Percentiles rank a stretch among this genome's conserved stretches.
Conservation (phyloP, 2,888 invertebrate genomes). For the Leucophenga montana region DNA sequence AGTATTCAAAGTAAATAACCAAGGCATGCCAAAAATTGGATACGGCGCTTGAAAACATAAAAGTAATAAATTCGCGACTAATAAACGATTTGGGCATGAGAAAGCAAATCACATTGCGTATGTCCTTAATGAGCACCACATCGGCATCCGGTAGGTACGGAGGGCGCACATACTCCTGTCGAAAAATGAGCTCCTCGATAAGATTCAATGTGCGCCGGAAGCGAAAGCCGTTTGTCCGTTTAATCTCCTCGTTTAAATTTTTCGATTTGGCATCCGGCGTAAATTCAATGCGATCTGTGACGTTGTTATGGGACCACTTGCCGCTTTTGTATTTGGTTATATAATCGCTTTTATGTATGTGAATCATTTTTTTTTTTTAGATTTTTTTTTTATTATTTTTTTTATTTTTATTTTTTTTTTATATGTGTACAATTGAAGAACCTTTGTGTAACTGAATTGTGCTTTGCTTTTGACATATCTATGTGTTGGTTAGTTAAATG, state of each 20-base stretch:
- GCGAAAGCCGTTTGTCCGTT: slow-evolving; percentile 46
- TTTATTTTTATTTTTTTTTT: too few relatives aligned
- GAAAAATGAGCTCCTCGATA: slow-evolving; percentile 59
- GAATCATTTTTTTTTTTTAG: not conserved
- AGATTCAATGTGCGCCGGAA: slow-evolving; percentile 56
- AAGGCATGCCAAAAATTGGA: slow-evolving; percentile 59
- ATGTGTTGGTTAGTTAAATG: too few relatives aligned
- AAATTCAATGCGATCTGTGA: slow-evolving; percentile 43
- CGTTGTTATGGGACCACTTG: slow-evolving; percentile 54
- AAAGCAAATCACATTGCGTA: slow-evolving; percentile 62
- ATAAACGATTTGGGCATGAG: slow-evolving; percentile 55
- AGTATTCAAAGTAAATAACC: slow-evolving; percentile 65
- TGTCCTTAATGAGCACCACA: slow-evolving; percentile 59
- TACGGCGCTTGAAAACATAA: slow-evolving; percentile 53
- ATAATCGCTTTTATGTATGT: slow-evolving; percentile 43
- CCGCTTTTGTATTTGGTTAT: slow-evolving; percentile 58
- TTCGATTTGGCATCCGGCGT: slow-evolving; percentile 25
- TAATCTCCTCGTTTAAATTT: slow-evolving; percentile 41
- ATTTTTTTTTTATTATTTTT: not conserved
- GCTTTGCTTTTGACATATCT: too few relatives aligned
- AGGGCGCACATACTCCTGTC: slow-evolving; percentile 55
- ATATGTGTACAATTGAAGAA: too few relatives aligned
- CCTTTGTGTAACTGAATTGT: too few relatives aligned
- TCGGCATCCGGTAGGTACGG: slow-evolving; percentile 52
- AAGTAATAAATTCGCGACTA: slow-evolving; percentile 52